These are phyloP conservation scores for Myotis yumanensis DNA, from an alignment of 2,113 vertebrate species.

Conservation along the genomic window DNA sequence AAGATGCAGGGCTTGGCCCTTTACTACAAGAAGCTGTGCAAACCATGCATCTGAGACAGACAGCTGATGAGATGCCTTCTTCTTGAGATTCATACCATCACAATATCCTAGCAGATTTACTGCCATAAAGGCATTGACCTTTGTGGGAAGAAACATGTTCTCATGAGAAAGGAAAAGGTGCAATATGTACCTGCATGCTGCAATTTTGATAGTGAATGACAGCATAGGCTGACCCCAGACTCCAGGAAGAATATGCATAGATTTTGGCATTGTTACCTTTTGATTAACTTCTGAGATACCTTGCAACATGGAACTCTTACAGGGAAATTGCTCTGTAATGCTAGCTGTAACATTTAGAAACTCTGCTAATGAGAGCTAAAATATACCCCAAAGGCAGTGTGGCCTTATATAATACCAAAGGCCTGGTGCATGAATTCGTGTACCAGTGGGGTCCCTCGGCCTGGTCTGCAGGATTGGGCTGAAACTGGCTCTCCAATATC, in stretches of 20 bases:
- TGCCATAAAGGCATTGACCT: slow-evolving; percentile 81
- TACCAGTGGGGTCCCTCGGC: no score
- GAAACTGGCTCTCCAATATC: no score
- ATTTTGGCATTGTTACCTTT: slow-evolving; percentile 74
- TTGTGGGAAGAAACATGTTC: slow-evolving; percentile 80
- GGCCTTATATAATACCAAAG: background rate
- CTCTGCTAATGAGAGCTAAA: background rate
- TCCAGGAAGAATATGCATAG: slow-evolving; percentile 52
- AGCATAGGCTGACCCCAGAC: slow-evolving; percentile 39
- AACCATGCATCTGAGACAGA: slow-evolving; percentile 67
- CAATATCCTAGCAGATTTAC: slow-evolving; percentile 81
- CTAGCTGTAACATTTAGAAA: slow-evolving; percentile 11
- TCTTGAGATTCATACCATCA: slow-evolving; percentile 77
- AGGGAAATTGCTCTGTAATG: slow-evolving; percentile 64
- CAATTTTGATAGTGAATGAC: slow-evolving; percentile 82
- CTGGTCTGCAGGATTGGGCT: no score
- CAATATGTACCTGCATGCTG: background rate
- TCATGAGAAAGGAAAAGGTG: slow-evolving; percentile 66
- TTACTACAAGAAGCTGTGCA: slow-evolving; percentile 54
- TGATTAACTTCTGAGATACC: slow-evolving; percentile 76
- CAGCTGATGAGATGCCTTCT: slow-evolving; percentile 68
- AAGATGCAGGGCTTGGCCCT: slow-evolving; percentile 61
- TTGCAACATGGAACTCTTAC: slow-evolving; percentile 61
- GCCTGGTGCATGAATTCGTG: no score
- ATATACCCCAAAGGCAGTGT: background rate